Evolutionary conservation across 2,797 vertebrate genomes (phyloP).

Genomic region (Pelodytes ibericus): DNA sequence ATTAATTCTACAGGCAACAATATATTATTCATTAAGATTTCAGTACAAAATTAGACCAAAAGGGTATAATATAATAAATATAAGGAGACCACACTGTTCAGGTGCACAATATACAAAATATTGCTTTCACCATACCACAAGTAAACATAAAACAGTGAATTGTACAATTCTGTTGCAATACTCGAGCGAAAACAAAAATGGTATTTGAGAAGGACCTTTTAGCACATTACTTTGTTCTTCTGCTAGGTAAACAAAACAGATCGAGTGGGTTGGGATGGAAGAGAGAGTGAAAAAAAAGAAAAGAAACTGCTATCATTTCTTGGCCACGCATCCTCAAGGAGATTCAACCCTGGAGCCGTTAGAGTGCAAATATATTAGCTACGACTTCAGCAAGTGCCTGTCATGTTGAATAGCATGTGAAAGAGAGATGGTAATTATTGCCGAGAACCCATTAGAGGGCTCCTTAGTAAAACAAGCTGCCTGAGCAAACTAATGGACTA

Average conservation of each 20-base stretch:
- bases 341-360: constrained; percentile 70
- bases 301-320: constrained; percentile 66
- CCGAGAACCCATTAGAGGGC: constrained; percentile 82
- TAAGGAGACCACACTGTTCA: too few relatives aligned
- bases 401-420: constrained; percentile 84
- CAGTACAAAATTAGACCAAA: too few relatives aligned
- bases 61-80: too few relatives aligned
- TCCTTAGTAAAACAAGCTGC: constrained; percentile 86
- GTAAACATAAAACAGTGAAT: not conserved
- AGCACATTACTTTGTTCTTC: constrained; percentile 49
- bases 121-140: not conserved
- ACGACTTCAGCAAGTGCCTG: constrained; percentile 78
- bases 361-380: constrained; percentile 82
- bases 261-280: constrained; percentile 58
- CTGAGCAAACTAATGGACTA: constrained; percentile 85
- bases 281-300: constrained; percentile 62
- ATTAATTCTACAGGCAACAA: too few relatives aligned
- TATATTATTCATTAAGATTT: too few relatives aligned
- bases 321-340: constrained; percentile 70
- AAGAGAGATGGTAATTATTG: constrained; percentile 86
- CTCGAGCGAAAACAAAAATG: not conserved
- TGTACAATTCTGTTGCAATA: not conserved
- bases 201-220: not conserved
- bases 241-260: constrained; percentile 62
- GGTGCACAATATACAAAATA: not conserved